Evolutionary conservation across 92 coral and sea anemone genomes (phyloP), one percentile per base, ranked within the genome.

Genomic region (Metridium senile): DNA sequence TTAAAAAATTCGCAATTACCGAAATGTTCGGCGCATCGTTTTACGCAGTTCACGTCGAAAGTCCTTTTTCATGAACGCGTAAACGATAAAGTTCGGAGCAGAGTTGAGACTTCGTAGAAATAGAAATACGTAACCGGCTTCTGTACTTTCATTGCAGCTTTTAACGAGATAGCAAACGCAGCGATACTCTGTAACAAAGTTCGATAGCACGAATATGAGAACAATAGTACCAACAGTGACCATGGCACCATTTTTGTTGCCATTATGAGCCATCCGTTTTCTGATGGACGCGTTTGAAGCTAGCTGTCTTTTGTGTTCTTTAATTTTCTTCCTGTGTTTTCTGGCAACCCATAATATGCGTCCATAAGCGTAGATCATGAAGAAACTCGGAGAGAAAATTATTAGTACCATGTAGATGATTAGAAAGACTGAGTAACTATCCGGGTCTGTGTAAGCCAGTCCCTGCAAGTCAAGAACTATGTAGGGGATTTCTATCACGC

Each of bases 181-280:
- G 22, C 61, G 51, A 28, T 79, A 79, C 47, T 79, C 76, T 21
- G 71, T 61, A 3, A 71, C 73, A 45, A 43, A 54, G 33, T 79
- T 79, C 8, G 72, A 79, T 17, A 79, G 76, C 27, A 79, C 68
- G 30, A 68, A 79, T 11, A 79, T 79, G 11, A 61, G 76, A 0
- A 79, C 84, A 17, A 79, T 69, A 17, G 74, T 70, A 31, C 84
- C 84, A 1, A 79, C 84, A 0, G 84, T 79, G 11, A 28, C 62
- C 70, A 79, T 59, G 0, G 84, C 84, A 26, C 84, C 84, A 31
- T 79, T 79, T 30, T 79, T 79, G 33, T 79, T 79, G 26, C 84
- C 84, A 34, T 66, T 79, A 23, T 79, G 75, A 6, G 84, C 69
- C 66, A 79, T 57, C 29, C 68, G 28, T 26, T 26, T 39, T 21